Conservation (phyloP, 1,140 invertebrate species). For the Ceratosolen solmsi region DNA sequence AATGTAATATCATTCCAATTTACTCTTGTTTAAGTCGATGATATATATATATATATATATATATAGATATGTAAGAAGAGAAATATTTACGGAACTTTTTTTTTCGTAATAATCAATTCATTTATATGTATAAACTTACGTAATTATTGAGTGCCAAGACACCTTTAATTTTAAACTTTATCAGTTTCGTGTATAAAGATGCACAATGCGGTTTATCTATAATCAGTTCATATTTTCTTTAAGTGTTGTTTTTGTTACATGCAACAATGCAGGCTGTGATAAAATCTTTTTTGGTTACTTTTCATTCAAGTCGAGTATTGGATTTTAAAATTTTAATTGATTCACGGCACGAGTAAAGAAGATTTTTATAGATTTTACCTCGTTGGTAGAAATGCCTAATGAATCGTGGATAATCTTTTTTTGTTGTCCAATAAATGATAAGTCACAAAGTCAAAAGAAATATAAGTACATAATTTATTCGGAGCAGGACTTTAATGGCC, state of each 20-base stretch:
- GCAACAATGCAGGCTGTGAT: background rate
- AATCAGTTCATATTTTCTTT: background rate
- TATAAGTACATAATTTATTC: background rate
- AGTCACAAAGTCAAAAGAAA: background rate
- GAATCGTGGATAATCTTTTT: background rate
- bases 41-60: too few species aligned
- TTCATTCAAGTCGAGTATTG: background rate
- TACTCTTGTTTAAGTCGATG: too few species aligned
- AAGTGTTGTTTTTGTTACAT: background rate
- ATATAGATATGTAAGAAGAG: too few species aligned
- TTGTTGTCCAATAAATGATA: conserved; percentile 8
- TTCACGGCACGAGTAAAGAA: background rate
- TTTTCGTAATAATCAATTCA: too few species aligned
- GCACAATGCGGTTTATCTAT: too few species aligned
- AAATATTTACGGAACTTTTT: too few species aligned
- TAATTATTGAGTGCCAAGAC: too few species aligned
- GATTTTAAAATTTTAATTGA: background rate
- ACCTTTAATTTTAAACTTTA: too few species aligned
- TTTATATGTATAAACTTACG: too few species aligned
- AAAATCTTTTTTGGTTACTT: background rate
- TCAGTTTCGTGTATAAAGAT: too few species aligned
- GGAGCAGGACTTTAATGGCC: background rate
- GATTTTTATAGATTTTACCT: background rate
- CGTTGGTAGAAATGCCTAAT: background rate
- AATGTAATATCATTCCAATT: too few species aligned